Base-by-base conservation (phyloP, 2,113 vertebrate genomes). In the Pseudorhombus dupliciocellatus region DNA sequence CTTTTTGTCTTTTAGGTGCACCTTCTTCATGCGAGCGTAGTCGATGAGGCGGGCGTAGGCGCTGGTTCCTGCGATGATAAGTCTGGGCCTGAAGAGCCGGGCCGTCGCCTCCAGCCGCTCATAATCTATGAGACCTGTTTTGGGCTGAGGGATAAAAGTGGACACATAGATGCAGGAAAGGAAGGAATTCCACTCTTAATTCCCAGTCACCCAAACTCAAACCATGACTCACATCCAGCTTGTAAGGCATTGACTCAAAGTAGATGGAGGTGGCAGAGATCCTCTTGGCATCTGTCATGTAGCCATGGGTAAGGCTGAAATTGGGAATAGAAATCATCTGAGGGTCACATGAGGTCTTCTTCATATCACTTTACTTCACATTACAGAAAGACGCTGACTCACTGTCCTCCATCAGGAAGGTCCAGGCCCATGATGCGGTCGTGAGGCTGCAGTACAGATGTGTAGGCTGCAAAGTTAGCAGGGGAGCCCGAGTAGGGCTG, bases 161-260 rank as follows among this genome's bases (percentile, higher is more conserved):
- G 18, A 24, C 21, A 51, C 3, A 6, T 25, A 14, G 26, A 18
- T 12, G 34, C 7, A 25, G 56, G n/a, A 28, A 18, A 56, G 3
- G 34, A 37, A 0, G 34, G 12, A 11, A 37, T 37, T 4, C 11
- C 10, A 37, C 10, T 37, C 34, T 37, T 37, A 11, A 37, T 37
- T 37, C 34, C 11, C 12, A 37, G 2, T 37, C 34, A 12, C 34
- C 1, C 10, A 3, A 37, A 11, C 2, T 37, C 34, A 12, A 37
- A 37, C 1, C 34, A 37, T 20, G 42, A 31, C 96, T 96, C 92
- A 98, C 97, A 0, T 97, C 90, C 18, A 98, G 92, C 69, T 97
- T 98, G 88, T 98, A 98, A 37, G 96, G 96, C 96, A 98, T 97
- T 0, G 96, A 98, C 85, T 98, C 96, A 3, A 98, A 98, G 92